Conservation (phyloP, 30 jellyfish, hydroid and myxozoan species). For the Hydractinia echinata region DNA sequence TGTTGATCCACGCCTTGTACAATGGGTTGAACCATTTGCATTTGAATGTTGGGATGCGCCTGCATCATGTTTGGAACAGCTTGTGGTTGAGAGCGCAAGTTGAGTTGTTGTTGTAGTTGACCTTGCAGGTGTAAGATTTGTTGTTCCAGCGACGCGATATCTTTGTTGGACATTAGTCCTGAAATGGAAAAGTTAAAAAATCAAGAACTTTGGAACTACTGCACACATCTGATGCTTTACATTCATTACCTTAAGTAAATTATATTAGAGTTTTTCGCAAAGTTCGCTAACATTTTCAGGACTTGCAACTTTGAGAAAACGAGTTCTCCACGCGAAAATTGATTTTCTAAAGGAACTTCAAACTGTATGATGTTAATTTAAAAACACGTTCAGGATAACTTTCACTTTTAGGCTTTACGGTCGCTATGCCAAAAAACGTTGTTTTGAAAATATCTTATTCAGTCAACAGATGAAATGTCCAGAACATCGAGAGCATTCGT, state of each 20-base stretch:
- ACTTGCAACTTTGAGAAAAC: too few species aligned
- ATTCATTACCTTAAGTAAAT: background rate
- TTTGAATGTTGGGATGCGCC: background rate
- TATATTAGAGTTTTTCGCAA: too few species aligned
- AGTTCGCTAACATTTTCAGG: too few species aligned
- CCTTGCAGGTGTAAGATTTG: constrained; percentile 58
- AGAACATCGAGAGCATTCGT: too few species aligned
- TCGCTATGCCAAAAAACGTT: too few species aligned
- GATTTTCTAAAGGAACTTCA: too few species aligned
- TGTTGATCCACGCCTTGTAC: constrained; percentile 21
- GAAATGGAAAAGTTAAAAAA: background rate
- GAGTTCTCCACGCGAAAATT: too few species aligned
- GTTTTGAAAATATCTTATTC: too few species aligned
- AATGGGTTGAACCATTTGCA: background rate
- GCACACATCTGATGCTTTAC: background rate
- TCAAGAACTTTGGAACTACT: background rate
- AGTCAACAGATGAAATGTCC: too few species aligned
- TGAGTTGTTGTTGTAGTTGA: constrained; percentile 41
- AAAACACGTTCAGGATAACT: too few species aligned
- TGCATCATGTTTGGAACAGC: background rate
- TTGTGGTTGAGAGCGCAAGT: constrained; percentile 21
- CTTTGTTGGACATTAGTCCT: constrained; percentile 1
- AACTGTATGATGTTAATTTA: too few species aligned
- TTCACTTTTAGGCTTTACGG: too few species aligned
- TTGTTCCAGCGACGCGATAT: constrained; percentile 37